Evolutionary conservation across 2,113 vertebrate genomes (phyloP), one percentile per base, ranked within the genome.

Genomic region (Lichenostomus cassidix): DNA sequence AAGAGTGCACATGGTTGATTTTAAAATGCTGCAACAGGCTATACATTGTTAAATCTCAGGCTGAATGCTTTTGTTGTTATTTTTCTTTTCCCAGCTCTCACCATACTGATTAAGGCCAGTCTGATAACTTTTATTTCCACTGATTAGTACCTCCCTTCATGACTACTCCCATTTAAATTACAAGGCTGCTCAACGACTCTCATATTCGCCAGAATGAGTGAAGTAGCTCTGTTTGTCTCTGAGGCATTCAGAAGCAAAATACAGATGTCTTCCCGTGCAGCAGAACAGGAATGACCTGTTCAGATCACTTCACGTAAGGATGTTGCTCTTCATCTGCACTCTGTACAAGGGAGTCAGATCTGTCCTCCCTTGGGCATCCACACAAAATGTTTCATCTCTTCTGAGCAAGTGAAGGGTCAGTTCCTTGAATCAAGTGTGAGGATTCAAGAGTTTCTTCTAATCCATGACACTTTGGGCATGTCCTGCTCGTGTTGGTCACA

Each of bases 101-200:
- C 74, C 33, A 35, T 63, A 59, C 37, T 87, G 67, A 77, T 83
- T 90, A 93, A 73, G 79, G 42, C 33, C 75, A 83, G 71, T 37
- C 42, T 83, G 42, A 76, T 56, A 77, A 35, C 39, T 59, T 89
- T 77, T 77, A 63, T 46, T 90, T 39, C 39, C 23, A 18, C 35
- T 92, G 68, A 96, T 88, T 59, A 77, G 6, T 70, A 77, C 60
- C 63, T 92, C 86, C 47, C 49, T 63, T 84, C 69, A 56, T 83
- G 58, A 95, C 85, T 88, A 53, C 21, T 80, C 29, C 22, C 14
- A 44, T 73, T 78, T n/a, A 82, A 76, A 83, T 77, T 69, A 76
- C 29, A 82, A 82, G 65, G 69, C 46, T 91, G 28, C 37, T 89
- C 56, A 89, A 91, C 53, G 65, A 65, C 50, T 56, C 9, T 14